Conservation (phyloP, 2,113 vertebrate genomes). For the Corythornis vintsioides region DNA sequence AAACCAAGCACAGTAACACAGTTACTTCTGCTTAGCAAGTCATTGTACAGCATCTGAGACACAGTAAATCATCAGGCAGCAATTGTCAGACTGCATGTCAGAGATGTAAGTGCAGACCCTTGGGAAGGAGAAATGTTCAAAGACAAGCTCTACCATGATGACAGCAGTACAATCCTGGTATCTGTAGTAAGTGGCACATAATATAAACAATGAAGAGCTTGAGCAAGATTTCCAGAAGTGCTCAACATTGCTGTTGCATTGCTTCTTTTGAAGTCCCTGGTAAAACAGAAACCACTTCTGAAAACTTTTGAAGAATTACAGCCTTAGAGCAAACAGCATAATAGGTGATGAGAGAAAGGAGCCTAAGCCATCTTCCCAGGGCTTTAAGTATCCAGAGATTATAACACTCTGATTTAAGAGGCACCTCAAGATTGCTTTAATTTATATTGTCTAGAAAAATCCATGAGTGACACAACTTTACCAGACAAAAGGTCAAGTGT, state of each 20-base stretch:
- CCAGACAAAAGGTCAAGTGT: background rate
- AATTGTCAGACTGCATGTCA: background rate
- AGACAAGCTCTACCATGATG: background rate
- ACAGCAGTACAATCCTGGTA: background rate
- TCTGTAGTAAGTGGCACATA: background rate
- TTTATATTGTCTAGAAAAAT: background rate
- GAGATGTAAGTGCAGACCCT: background rate
- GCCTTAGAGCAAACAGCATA: background rate
- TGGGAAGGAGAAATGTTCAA: background rate
- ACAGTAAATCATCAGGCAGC: background rate
- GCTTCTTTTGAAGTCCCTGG: constrained; percentile 4
- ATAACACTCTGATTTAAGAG: background rate
- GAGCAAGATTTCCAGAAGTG: background rate
- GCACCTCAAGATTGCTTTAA: background rate
- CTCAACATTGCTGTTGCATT: background rate
- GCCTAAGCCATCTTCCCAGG: background rate
- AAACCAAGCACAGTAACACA: background rate
- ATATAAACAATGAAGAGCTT: background rate
- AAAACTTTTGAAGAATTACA: background rate
- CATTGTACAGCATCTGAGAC: background rate
- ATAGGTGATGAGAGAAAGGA: background rate
- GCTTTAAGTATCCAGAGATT: background rate
- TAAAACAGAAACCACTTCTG: constrained; percentile 5
- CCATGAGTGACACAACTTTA: background rate
- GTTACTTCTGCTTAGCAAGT: background rate